Conservation (phyloP, 2,797 vertebrate genomes). For the Smutsia temminckii region DNA sequence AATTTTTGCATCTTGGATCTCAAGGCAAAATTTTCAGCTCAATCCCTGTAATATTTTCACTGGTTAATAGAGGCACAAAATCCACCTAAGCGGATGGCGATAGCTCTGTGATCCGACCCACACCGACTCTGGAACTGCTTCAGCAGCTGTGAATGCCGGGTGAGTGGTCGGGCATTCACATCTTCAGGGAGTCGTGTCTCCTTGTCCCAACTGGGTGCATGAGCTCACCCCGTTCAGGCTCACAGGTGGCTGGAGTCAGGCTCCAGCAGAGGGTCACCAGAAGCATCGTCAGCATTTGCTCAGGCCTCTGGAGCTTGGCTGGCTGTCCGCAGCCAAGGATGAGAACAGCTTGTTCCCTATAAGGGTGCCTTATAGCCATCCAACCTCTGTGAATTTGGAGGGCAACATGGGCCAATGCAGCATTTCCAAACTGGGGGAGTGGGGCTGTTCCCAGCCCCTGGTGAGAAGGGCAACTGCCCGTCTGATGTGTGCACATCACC, state of each 20-base stretch:
- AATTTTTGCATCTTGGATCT: neutral
- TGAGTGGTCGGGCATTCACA: rapidly evolving
- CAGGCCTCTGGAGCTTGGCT: rapidly evolving
- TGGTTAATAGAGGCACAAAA: neutral
- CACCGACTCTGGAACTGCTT: rapidly evolving
- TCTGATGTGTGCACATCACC: rapidly evolving
- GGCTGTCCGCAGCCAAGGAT: neutral
- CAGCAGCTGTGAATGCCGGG: rapidly evolving
- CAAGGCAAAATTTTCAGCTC: neutral
- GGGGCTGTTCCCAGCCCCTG: rapidly evolving
- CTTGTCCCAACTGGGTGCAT: rapidly evolving
- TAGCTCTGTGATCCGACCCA: rapidly evolving
- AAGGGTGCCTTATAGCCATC: rapidly evolving
- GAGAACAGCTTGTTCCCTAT: rapidly evolving
- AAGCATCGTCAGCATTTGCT: rapidly evolving
- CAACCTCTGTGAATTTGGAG: rapidly evolving
- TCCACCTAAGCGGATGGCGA: rapidly evolving
- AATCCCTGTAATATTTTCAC: too few species aligned
- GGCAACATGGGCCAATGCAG: too few species aligned
- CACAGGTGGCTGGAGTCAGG: rapidly evolving
- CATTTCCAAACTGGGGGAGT: neutral
- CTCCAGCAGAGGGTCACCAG: rapidly evolving
- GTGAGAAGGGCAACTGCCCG: rapidly evolving
- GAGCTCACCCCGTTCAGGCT: neutral
- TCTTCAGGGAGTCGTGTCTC: rapidly evolving